Base-by-base conservation (phyloP, 2,797 vertebrate species). In the Graptemys geographica region DNA sequence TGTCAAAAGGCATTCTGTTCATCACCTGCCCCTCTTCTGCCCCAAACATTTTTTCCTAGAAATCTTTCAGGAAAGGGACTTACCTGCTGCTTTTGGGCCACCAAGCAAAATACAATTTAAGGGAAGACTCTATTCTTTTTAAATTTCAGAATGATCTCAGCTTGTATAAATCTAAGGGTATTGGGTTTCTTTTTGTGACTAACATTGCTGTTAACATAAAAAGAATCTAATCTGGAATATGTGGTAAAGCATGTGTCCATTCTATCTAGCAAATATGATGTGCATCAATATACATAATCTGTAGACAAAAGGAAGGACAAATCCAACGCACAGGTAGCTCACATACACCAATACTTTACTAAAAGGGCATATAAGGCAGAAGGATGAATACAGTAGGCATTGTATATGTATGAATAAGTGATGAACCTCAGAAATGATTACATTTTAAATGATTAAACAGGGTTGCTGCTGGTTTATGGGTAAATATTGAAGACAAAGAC, bases 1-100 rank as follows among this genome's bases (percentile, higher is more conserved):
- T 96, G 87, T 95, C 91, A 96, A 96, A 96, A 96, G 95, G 80
- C 88, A 94, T 62, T 31, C 59, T 16, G 59, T 62, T 16, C 31
- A 92, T 96, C 82, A 87, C 51, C 19, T 56, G 23, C 25, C 85
- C 33, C 88, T 93, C 88, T 95, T 49, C 78, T 94, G 47, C 33
- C 87, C 62, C 53, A 87, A 51, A 93, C 87, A 92, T 72, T 37
- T 62, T 80, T 92, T 89, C 89, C 37, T 92, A 83, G 85, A 90
- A 96, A 81, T 83, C 88, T 79, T 94, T 72, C 18, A 72, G 21
- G 37, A 41, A 72, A 41, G 11, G 10, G 19, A 37, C 21, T 94
- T 96, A 74, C 62, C 91, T 96, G 93, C 62, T 91, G 96, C 91
- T 94, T 91, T 76, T 76, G 90, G 8, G 51, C 81, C 89, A 93